phyloP scores from a whole-genome alignment of 2,797 vertebrate species.

The Notamacropus eugenii region DNA sequence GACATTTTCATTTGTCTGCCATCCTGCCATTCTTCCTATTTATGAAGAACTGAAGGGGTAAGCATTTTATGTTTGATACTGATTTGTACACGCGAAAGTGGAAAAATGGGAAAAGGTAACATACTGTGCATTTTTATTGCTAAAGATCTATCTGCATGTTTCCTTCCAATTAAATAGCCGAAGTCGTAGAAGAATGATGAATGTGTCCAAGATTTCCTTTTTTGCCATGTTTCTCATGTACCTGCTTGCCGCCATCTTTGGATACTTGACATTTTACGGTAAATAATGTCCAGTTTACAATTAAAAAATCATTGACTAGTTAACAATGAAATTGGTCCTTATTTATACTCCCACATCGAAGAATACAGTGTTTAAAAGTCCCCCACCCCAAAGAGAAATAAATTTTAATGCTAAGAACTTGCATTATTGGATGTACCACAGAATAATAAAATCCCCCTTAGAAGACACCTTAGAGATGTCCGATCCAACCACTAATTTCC shows the following conservation, averaged over 20 bases:
- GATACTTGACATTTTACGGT: slow-evolving; percentile 98
- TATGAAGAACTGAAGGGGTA: slow-evolving; percentile 98
- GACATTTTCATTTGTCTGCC: slow-evolving; percentile 98
- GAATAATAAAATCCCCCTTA: not conserved
- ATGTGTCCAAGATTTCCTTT: slow-evolving; percentile 96
- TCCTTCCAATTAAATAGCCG: slow-evolving; percentile 86
- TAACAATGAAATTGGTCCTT: not conserved
- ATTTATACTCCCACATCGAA: slow-evolving; percentile 7
- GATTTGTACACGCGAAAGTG: not conserved
- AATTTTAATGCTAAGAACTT: slow-evolving; percentile 29
- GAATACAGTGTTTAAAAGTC: not conserved
- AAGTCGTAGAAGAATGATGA: slow-evolving; percentile 95
- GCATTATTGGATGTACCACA: not conserved
- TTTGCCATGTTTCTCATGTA: slow-evolving; percentile 98
- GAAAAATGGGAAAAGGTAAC: not conserved
- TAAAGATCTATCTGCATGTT: slow-evolving; percentile 53
- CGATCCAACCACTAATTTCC: not conserved
- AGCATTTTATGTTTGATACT: slow-evolving; percentile 62
- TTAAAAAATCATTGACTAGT: not conserved
- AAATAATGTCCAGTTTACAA: slow-evolving; percentile 74
- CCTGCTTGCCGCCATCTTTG: slow-evolving; percentile 96
- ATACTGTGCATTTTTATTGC: not conserved
- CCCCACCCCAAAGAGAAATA: not conserved
- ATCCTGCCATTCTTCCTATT: slow-evolving; percentile 97
- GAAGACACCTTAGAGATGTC: not conserved